Evolutionary conservation across 2,888 invertebrate species (phyloP), one percentile per base, ranked within the genome.

Genomic region (Cheilosia variabilis): DNA sequence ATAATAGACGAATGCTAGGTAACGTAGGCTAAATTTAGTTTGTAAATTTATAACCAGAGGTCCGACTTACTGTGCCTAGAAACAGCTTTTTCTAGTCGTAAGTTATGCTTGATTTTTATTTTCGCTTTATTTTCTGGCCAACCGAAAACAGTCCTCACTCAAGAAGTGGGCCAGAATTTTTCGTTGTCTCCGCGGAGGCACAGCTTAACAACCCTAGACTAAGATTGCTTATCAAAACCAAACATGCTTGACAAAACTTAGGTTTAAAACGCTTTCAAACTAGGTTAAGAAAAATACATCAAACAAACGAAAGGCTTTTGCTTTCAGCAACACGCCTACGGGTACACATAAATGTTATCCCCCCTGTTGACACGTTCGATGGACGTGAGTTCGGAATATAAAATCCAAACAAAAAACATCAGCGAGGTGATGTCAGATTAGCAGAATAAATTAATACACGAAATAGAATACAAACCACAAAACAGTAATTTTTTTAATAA

Each of bases 381-480:
- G 80, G 66, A 87, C 83, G 71, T 86, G 88, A 88, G 87, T 88
- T 87, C 86, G 87, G 87, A 88, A 86, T 63, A 62, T 13, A 41
- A 43, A 47, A 62, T 31, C 47, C 60, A 19, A 31, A 57, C 45
- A 76, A 41, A 77, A 55, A 71, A 47, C 58, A 73, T 80, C 81
- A 79, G 37, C 66, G 52, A 87, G 88, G 90, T 91, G 91, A 91
- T 91, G 91, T 91, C 90, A 89, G 88, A 88, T 89, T 88, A 89
- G 90, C 89, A 89, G 89, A 90, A 91, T 91, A 91, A 90, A 90
- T 90, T 90, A 91, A 91, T 90, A 90, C 89, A 91, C 91, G 84
- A 77, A 87, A 73, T 69, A 87, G 71, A 82, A 75, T 66, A 83
- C 65, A 82, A 41, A 58, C 71, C 68, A 75, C 69, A 88, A 71